Evolutionary conservation across 2,113 vertebrate species (phyloP), one percentile per base, ranked within the genome.

Genomic region (Leucosticte australis): DNA sequence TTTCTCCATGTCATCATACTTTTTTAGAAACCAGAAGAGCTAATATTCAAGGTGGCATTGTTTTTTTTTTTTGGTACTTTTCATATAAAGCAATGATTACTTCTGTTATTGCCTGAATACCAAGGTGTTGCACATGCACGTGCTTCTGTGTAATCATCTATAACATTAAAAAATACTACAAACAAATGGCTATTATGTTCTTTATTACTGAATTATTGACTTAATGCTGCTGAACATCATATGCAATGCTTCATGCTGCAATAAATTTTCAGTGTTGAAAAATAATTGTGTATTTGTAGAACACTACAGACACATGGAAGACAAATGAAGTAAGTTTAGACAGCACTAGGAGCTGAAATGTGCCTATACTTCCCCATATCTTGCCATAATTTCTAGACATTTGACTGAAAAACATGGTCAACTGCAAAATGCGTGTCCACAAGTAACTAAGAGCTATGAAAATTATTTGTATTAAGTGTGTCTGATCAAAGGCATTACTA

Each of bases 51-150:
- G 56, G 23, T 67, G 21, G 16, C 7, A 9, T 73, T 52, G 49
- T 56, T 53, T 49, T 49, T 35, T 26, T 60, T 60, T 35, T 62
- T 60, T 24, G 1, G 2, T 85, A 23, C 39, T 83, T 80, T 76
- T 77, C 39, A 12, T 69, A 21, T 28, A 47, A 46, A 83, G 27
- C 18, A 55, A 17, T 41, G 62, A 70, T 68, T 52, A 23, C 12
- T 83, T 81, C 56, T 60, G 27, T 65, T 73, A 37, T 21, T 80
- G 33, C 39, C 42, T 35, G 21, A 50, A 19, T 83, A 42, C 42
- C 5, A 37, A 24, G 30, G 21, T n/a, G 13, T 16, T 71, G 14
- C 27, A 21, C 27, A 15, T 80, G 67, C 75, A 37, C 0, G 0
- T 42, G n/a, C 26, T 41, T 57, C 10, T 47, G 27, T 4, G 0